Conservation (phyloP, 1,140 invertebrate genomes). For the Euborellia annulipes region DNA sequence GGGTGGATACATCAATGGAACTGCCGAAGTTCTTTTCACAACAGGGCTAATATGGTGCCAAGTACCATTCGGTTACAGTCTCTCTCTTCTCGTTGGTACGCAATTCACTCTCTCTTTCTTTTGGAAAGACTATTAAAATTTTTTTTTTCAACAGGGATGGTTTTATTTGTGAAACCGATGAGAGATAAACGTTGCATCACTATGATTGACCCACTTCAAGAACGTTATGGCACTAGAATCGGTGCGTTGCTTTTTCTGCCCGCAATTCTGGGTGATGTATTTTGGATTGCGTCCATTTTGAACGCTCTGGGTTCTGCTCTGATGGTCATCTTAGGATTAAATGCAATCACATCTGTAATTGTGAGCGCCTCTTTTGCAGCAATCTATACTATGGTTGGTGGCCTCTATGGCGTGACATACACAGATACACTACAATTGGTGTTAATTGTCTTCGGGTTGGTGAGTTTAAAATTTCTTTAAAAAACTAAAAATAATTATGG, state of each 20-base stretch:
- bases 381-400: slow-evolving; percentile 61
- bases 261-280: slow-evolving; percentile 62
- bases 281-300: slow-evolving; percentile 61
- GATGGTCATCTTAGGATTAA: slow-evolving; percentile 46
- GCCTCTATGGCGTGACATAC: slow-evolving; percentile 63
- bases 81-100: slow-evolving; percentile 55
- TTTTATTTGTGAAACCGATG: slow-evolving; percentile 68
- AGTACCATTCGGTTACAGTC: slow-evolving; percentile 63
- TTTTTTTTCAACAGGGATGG: slow-evolving; percentile 31
- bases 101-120: slow-evolving; percentile 4
- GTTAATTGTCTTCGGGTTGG: slow-evolving; percentile 60
- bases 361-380: slow-evolving; percentile 50
- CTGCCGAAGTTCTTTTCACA: slow-evolving; percentile 56
- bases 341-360: slow-evolving; percentile 41
- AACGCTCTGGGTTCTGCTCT: slow-evolving; percentile 55
- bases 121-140: too few species aligned
- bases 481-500: too few species aligned
- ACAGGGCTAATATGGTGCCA: slow-evolving; percentile 59
- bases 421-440: slow-evolving; percentile 68
- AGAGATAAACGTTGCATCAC: slow-evolving; percentile 66
- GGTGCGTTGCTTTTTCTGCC: slow-evolving; percentile 65
- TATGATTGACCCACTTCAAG: slow-evolving; percentile 71
- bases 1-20: slow-evolving; percentile 70
- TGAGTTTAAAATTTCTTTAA: too few species aligned
- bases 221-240: slow-evolving; percentile 56